Evolutionary conservation across 2,797 vertebrate genomes (phyloP).

Genomic region (Notolepis coatsorum): DNA sequence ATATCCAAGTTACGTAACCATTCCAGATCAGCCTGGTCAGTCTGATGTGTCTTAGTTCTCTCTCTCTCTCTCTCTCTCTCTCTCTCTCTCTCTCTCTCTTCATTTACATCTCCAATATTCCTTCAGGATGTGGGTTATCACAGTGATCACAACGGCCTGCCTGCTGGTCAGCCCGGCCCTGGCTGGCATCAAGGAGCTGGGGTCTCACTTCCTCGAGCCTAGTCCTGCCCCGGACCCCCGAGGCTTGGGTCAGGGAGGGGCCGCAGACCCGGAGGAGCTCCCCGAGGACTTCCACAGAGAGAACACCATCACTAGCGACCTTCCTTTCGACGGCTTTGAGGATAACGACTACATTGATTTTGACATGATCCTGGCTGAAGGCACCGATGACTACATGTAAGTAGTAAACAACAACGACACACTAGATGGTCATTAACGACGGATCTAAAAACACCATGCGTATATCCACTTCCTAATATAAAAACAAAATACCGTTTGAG

Average conservation of each 20-base stretch:
- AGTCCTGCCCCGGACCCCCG: constrained; percentile 41
- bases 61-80: constrained; percentile 8
- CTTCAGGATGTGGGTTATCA: constrained; percentile 82
- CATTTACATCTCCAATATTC: not conserved
- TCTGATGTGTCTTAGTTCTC: too few relatives aligned
- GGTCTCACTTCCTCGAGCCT: constrained; percentile 74
- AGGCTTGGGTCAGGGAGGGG: constrained; percentile 34
- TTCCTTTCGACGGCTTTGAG: constrained; percentile 89
- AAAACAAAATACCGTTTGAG: not conserved
- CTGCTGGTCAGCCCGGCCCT: constrained; percentile 74
- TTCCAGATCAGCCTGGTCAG: not conserved
- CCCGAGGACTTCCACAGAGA: constrained; percentile 89
- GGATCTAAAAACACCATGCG: not conserved
- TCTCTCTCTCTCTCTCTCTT: constrained; percentile 14
- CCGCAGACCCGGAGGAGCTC: constrained; percentile 67
- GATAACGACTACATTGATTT: constrained; percentile 95
- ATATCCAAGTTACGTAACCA: too few relatives aligned
- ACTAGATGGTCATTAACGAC: not conserved
- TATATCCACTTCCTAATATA: not conserved
- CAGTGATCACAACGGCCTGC: constrained; percentile 67
- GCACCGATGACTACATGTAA: constrained; percentile 80
- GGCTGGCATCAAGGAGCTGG: constrained; percentile 83
- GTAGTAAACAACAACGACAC: constrained; percentile 30
- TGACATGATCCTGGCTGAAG: constrained; percentile 86
- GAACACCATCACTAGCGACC: constrained; percentile 93